Base-by-base conservation (phyloP, 2,888 invertebrate species). In the Eristalinus sepulchralis region DNA sequence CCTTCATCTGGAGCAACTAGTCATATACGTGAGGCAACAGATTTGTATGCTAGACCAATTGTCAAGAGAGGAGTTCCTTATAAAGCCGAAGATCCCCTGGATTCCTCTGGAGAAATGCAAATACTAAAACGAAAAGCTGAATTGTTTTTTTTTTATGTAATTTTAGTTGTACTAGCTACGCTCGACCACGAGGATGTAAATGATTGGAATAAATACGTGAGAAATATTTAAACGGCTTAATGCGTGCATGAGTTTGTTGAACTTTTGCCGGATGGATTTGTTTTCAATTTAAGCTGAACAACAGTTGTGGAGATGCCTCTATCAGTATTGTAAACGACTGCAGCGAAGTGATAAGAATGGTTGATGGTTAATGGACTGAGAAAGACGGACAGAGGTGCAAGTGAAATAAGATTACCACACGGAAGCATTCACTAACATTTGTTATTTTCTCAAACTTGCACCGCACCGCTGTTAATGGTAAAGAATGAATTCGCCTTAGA, bases 21-120 rank as follows among this genome's bases (percentile, higher is more conserved):
- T 98, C 0, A 94, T 94, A 90, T 97, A 97, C 90, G 94, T 97
- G 68, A 94, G 97, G 82, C 95, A 95, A 92, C 96, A 97, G 94
- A 95, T 96, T 63, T 90, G 93, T 70, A 91, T 94, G 89, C 90
- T 95, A 88, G 95, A 96, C 89, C 93, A 93, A 89, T 91, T 95
- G 66, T 91, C 93, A 2, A 93, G 93, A 84, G 94, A 94, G 85
- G 93, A 95, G 64, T 93, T 95, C 85, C 92, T 94, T 78, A 92
- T 93, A 83, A 94, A 94, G 90, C 94, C 94, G 4, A 93, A 94
- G 79, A 93, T 95, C 78, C 91, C 91, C 36, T 95, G 95, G 95
- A 89, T 94, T 34, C 89, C 90, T 76, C 71, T 92, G 70, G 89
- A 91, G 53, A 91, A 91, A 78, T 89, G 89, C 78, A 88, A 27